Base-by-base conservation (phyloP, 2,797 vertebrate species). In the Hydrolagus colliei region DNA sequence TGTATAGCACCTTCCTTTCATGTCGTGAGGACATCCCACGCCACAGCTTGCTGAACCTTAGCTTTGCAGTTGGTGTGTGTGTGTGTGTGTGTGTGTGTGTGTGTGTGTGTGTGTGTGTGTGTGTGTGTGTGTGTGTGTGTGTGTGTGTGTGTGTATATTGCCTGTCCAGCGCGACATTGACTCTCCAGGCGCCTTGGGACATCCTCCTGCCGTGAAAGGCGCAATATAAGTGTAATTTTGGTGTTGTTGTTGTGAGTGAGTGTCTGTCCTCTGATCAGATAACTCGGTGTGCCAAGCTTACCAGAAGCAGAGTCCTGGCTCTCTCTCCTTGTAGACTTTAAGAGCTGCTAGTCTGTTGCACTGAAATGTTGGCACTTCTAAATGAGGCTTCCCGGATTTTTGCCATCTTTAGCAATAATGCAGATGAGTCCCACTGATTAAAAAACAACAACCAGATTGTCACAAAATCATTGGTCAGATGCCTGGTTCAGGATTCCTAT, bases 351-450 rank as follows among this genome's bases (percentile, higher is more conserved):
- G 9, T 16, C 65, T 84, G 65, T 20, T 20, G 79, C 68, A 84
- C 67, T 84, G 79, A 84, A 68, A 84, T 84, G 68, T 84, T 84
- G 67, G 68, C 67, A 20, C 18, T 35, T 68, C 79, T 84, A 84
- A 84, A 84, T 84, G 67, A 68, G 79, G 79, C 65, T 84, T 84
- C 27, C 65, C n/a, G 79, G 79, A 84, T 84, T 84, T 52, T 84
- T 84, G 65, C 32, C 68, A 84, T 84, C 79, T 84, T 84, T 52
- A 84, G 79, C 79, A 84, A 84, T 84, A 84, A 71, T 41, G 32
- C 65, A n/a, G 65, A 9, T n/a, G 68, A n/a, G 63, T n/a, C 65
- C 16, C 6, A 6, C 41, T 67, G 79, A 84, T 84, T 20, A 20
- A 71, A 82, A 84, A 84, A 79, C 68, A 41, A 11, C 27, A 84